Evolutionary conservation across 2,797 vertebrate species (phyloP).

Genomic region (Bryconaethiops microstoma): DNA sequence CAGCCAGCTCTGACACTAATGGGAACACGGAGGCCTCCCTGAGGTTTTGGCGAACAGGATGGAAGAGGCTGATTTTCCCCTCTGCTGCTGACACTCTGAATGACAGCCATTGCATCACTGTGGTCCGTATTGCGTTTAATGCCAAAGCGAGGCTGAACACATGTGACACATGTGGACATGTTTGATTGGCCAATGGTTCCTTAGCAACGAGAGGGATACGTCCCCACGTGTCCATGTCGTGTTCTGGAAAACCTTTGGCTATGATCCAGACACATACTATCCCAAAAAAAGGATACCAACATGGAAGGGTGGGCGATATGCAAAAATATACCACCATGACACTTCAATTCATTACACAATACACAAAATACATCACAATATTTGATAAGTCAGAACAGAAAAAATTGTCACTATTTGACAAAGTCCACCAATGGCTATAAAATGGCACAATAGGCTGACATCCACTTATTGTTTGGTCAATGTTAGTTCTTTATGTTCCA

Average conservation of each 20-base stretch:
- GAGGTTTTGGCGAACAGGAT: neutral
- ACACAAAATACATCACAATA: neutral
- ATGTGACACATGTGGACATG: neutral
- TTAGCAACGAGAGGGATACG: slow-evolving; percentile 23
- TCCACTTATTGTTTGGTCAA: too few species aligned
- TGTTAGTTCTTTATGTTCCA: too few species aligned
- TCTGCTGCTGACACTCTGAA: slow-evolving; percentile 15
- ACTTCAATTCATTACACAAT: neutral
- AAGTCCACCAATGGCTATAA: neutral
- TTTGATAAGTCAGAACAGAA: neutral
- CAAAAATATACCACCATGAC: neutral
- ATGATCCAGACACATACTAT: neutral
- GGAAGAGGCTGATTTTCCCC: neutral
- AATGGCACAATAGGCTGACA: neutral
- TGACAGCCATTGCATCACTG: slow-evolving; percentile 6
- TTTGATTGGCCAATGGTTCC: slow-evolving; percentile 28
- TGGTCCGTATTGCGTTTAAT: neutral
- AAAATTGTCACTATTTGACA: neutral
- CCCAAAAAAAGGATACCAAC: neutral
- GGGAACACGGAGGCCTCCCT: neutral
- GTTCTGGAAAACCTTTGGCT: slow-evolving; percentile 4
- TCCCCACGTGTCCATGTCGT: neutral
- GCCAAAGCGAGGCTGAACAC: slow-evolving; percentile 9
- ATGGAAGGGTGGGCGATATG: neutral
- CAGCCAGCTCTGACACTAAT: slow-evolving; percentile 2